phyloP scores from a whole-genome alignment of 2,888 invertebrate species.

The Eupithecia centaureata region DNA sequence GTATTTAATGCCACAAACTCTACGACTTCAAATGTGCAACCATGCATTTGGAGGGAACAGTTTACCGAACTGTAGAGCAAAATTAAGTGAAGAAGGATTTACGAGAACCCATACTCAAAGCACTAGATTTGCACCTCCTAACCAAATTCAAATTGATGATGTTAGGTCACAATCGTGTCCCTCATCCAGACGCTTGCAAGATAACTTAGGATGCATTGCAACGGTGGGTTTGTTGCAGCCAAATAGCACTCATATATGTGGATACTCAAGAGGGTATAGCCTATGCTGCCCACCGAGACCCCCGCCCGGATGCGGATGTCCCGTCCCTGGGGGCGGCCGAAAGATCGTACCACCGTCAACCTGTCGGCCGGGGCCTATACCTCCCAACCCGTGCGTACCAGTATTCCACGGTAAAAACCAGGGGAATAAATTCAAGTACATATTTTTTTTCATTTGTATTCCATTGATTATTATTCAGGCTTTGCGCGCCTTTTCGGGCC shows the following conservation, averaged over 20 bases:
- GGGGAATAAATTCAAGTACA: constrained; percentile 63
- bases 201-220: background rate
- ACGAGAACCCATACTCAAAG: background rate
- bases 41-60: background rate
- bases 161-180: background rate
- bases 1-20: background rate
- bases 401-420: constrained; percentile 57
- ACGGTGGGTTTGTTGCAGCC: background rate
- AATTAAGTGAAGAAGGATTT: background rate
- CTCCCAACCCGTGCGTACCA: constrained; percentile 65
- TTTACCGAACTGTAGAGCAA: background rate
- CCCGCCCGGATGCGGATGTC: constrained; percentile 56
- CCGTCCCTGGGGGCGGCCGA: constrained; percentile 51
- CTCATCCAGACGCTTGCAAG: background rate
- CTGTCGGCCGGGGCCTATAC: constrained; percentile 57
- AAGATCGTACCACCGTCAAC: constrained; percentile 57
- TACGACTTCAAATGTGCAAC: background rate
- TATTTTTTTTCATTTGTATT: constrained; percentile 61
- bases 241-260: background rate
- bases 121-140: background rate
- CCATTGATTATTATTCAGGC: constrained; percentile 65
- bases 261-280: constrained; percentile 47
- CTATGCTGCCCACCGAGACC: constrained; percentile 59
- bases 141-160: background rate
- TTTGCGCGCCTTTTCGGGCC: constrained; percentile 47